phyloP scores from a whole-genome alignment of 2,888 invertebrate species.

The Lymantria dispar region DNA sequence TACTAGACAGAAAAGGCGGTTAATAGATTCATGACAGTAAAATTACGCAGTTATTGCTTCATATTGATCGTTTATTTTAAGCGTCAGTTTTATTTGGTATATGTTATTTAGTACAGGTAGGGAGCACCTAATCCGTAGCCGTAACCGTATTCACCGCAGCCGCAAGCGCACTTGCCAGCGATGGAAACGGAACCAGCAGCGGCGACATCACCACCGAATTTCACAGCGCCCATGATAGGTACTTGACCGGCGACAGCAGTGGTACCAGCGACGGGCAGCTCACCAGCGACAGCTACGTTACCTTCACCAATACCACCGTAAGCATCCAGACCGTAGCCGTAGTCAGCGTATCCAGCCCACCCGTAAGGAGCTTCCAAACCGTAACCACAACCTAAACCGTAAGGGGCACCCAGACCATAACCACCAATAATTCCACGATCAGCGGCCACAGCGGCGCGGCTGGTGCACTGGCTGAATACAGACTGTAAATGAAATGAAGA shows the following conservation, averaged over 20 bases:
- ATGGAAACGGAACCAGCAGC: conserved; percentile 3
- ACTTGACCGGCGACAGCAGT: conserved; percentile 5
- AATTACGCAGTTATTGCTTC: no score
- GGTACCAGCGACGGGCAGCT: conserved; percentile 4
- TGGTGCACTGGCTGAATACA: background rate
- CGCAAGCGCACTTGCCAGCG: background rate
- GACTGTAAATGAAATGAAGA: background rate
- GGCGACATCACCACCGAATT: conserved; percentile 3
- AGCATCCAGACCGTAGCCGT: background rate
- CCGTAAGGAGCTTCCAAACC: no score
- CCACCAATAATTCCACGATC: background rate
- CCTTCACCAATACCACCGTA: conserved; percentile 4
- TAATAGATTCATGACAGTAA: no score
- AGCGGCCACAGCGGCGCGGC: conserved; percentile 9
- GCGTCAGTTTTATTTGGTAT: no score
- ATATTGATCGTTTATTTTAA: no score
- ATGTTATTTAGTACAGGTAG: no score
- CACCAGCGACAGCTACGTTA: conserved; percentile 4
- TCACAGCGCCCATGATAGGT: conserved; percentile 11
- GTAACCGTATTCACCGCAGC: background rate
- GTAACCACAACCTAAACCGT: background rate
- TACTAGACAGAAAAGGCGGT: no score
- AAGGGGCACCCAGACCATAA: background rate
- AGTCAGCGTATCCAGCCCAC: background rate
- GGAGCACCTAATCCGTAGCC: no score